Conservation (phyloP, 2,797 vertebrate genomes). For the Urophycis tenuis region DNA sequence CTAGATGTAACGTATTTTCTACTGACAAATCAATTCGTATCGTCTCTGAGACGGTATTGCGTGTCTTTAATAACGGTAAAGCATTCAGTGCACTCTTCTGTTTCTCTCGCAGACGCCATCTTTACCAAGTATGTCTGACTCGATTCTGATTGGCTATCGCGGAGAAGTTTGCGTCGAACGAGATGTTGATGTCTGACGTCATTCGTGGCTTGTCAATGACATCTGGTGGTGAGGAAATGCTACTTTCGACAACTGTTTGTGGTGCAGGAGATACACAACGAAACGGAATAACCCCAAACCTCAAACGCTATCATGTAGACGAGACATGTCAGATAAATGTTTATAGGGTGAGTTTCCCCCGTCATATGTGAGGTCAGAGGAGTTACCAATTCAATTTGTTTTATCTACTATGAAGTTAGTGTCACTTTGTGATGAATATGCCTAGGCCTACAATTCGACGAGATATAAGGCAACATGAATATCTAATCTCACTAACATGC, state of each 20-base stretch:
- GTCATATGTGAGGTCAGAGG: not conserved
- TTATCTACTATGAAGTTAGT: not conserved
- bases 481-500: not conserved
- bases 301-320: too few relatives aligned
- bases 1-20: not conserved
- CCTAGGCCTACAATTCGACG: too few relatives aligned
- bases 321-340: too few relatives aligned
- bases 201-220: not conserved
- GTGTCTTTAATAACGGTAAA: constrained; percentile 40
- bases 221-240: not conserved
- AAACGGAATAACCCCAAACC: too few relatives aligned
- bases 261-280: not conserved
- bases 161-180: constrained; percentile 33
- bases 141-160: constrained; percentile 56
- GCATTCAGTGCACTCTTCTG: constrained; percentile 45
- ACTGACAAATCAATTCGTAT: constrained; percentile 22
- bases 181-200: constrained; percentile 43
- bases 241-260: not conserved
- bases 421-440: not conserved
- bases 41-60: constrained; percentile 24
- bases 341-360: too few relatives aligned
- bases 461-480: not conserved
- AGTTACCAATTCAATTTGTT: not conserved
- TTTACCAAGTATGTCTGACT: constrained; percentile 58
- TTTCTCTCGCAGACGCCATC: constrained; percentile 65